Evolutionary conservation across 2,888 invertebrate genomes (phyloP).

Genomic region (Itoplectis maculator): DNA sequence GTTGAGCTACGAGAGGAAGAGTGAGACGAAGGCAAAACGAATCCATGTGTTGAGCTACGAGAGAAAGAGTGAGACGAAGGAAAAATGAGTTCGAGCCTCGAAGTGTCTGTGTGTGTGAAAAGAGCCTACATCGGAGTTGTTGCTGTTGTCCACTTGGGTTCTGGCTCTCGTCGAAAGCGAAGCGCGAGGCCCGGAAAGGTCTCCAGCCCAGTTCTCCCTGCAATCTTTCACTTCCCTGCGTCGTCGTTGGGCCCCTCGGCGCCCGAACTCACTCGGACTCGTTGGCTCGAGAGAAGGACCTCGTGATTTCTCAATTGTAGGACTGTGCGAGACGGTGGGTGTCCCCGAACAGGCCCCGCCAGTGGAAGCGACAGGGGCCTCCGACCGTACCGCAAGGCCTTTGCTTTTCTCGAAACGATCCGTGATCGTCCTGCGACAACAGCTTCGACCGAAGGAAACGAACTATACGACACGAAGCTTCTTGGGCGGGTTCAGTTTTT

Average conservation of each 20-base stretch:
- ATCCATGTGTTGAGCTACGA: background rate
- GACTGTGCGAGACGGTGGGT: conserved; percentile 4
- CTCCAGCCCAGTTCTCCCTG: background rate
- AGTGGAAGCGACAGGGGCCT: background rate
- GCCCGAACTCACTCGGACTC: background rate
- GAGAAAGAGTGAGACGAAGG: background rate
- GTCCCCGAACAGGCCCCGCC: background rate
- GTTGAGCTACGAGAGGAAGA: no score
- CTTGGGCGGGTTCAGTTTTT: conserved; percentile 8
- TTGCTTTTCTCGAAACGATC: background rate
- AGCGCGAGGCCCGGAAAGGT: conserved; percentile 19
- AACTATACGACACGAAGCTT: background rate
- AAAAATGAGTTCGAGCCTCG: background rate
- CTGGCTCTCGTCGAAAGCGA: conserved; percentile 25
- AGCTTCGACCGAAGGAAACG: background rate
- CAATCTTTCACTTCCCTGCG: conserved; percentile 11
- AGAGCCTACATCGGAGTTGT: background rate
- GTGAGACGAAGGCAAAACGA: no score
- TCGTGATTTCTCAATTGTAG: conserved; percentile 11
- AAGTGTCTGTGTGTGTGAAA: background rate
- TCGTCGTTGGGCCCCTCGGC: background rate
- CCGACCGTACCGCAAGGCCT: background rate
- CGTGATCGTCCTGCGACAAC: background rate
- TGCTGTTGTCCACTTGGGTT: conserved; percentile 13
- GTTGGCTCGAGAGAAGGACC: background rate